Conservation (phyloP, 2,113 vertebrate genomes). For the Puma concolor region DNA sequence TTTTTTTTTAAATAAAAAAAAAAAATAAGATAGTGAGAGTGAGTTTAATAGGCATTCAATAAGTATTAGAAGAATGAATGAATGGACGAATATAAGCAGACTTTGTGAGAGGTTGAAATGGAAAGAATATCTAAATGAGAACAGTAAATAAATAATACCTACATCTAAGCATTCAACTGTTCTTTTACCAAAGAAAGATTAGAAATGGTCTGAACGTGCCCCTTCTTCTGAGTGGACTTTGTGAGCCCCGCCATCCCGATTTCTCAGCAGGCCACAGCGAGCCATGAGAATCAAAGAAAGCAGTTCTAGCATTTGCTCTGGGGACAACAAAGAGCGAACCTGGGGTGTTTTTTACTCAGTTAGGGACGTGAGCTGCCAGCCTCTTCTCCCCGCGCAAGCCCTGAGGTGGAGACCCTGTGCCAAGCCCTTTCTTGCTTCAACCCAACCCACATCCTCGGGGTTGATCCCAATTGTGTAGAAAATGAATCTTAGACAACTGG, state of each 20-base stretch:
- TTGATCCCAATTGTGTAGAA: neutral
- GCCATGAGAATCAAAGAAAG: neutral
- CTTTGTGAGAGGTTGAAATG: neutral
- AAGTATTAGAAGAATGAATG: neutral
- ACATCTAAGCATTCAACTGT: neutral
- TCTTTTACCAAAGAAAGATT: neutral
- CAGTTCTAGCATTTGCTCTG: neutral
- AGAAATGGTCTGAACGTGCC: neutral
- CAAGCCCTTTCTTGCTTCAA: neutral
- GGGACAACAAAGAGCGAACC: neutral
- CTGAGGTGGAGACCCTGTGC: neutral
- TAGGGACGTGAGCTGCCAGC: neutral
- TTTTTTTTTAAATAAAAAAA: too few relatives aligned
- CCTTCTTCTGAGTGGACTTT: neutral
- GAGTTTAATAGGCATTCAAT: neutral
- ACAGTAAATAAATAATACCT: neutral
- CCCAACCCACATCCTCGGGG: fast-evolving
- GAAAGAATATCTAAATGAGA: neutral
- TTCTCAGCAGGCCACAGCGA: neutral
- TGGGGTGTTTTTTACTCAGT: neutral
- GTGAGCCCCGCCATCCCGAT: neutral
- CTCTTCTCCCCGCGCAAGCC: neutral
- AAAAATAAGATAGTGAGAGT: neutral
- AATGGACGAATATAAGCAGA: neutral
- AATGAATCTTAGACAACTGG: neutral